These are phyloP conservation scores for Ceratotherium simum DNA, from an alignment of 2,113 vertebrate species.

Conservation along the genomic window DNA sequence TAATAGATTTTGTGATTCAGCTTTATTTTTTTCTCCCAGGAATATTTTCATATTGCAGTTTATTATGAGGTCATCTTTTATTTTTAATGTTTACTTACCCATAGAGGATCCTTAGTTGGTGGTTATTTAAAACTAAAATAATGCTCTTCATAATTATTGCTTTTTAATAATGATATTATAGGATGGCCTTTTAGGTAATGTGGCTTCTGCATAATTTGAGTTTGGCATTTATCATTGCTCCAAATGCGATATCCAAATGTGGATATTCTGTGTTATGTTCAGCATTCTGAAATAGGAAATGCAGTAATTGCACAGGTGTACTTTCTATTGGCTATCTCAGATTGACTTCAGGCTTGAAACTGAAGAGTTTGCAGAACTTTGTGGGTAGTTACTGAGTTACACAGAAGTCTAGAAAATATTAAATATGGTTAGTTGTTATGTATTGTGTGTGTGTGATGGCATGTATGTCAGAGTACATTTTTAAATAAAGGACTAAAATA, in stretches of 20 bases:
- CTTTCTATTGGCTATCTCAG: conserved; percentile 89
- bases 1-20: neutral
- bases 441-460: conserved; percentile 59
- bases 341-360: conserved; percentile 87
- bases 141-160: conserved; percentile 37
- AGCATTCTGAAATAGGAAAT: conserved; percentile 85
- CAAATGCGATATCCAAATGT: conserved; percentile 64
- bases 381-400: conserved; percentile 84
- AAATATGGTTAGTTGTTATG: conserved; percentile 74
- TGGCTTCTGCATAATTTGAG: conserved; percentile 73
- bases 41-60: conserved; percentile 67
- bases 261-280: conserved; percentile 75
- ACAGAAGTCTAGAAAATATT: conserved; percentile 82
- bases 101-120: conserved; percentile 28
- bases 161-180: conserved; percentile 55
- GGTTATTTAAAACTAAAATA: conserved; percentile 60
- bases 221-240: conserved; percentile 55
- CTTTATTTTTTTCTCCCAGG: conserved; percentile 31
- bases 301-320: conserved; percentile 87
- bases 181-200: conserved; percentile 63
- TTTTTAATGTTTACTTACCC: conserved; percentile 58
- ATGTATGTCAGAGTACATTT: conserved; percentile 65
- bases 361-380: conserved; percentile 85
- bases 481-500: conserved; percentile 31
- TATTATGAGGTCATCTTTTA: conserved; percentile 26